Percentiles rank a stretch among this genome's conserved stretches.
Evolutionary conservation across 2,888 invertebrate genomes (phyloP).

Genomic region (Eupeodes luniger): DNA sequence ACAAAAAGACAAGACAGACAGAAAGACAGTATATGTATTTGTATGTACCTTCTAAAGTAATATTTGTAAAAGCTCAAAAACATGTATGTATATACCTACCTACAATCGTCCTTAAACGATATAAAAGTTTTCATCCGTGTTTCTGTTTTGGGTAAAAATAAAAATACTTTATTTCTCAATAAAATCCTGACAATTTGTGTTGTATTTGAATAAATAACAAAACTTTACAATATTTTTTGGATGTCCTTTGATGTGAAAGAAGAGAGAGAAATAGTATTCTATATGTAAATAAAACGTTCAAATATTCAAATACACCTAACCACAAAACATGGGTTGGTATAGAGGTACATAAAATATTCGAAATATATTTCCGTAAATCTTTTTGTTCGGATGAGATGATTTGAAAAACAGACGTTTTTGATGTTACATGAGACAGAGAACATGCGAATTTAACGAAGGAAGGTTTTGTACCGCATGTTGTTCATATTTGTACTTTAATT

Average conservation of each 20-base stretch:
- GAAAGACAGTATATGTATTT: neutral
- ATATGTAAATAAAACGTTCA: neutral
- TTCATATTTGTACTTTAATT: too few species aligned
- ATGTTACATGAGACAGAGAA: neutral
- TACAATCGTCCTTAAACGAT: neutral
- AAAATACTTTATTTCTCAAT: neutral
- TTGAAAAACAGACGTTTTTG: constrained; percentile 4
- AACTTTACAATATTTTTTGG: neutral
- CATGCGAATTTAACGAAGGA: too few species aligned
- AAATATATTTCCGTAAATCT: neutral
- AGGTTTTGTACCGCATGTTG: too few species aligned
- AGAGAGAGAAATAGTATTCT: neutral
- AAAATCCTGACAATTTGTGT: constrained; percentile 20
- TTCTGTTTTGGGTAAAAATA: neutral
- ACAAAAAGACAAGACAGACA: neutral
- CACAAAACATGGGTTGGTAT: neutral
- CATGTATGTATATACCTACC: too few species aligned
- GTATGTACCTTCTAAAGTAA: neutral
- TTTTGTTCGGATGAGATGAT: neutral
- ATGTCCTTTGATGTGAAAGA: neutral
- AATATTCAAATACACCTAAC: neutral
- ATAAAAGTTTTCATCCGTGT: neutral
- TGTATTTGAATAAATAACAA: constrained; percentile 33
- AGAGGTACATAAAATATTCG: neutral
- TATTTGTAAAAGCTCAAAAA: neutral